These are phyloP conservation scores for Adelognathus sp. DNA, from an alignment of 2,888 invertebrate species.

Conservation along the genomic window DNA sequence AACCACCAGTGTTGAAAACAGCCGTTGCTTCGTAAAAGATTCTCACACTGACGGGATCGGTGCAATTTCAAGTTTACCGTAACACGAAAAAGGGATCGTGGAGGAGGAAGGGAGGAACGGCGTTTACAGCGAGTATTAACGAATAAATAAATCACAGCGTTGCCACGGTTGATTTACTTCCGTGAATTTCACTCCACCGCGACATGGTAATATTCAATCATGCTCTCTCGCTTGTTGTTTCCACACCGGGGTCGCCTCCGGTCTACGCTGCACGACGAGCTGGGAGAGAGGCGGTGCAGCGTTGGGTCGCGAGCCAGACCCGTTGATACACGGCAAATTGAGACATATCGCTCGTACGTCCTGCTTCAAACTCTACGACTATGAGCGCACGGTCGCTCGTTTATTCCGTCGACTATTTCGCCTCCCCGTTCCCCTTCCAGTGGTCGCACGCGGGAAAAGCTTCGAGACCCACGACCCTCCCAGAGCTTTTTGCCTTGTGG, in stretches of 20 bases:
- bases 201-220: conserved; percentile 54
- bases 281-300: neutral
- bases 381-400: conserved; percentile 30
- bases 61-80: conserved; percentile 64
- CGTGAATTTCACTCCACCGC: conserved; percentile 45
- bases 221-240: conserved; percentile 38
- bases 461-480: neutral
- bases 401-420: conserved; percentile 24
- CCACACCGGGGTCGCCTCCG: neutral
- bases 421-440: neutral
- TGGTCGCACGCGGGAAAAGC: neutral
- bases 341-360: conserved; percentile 54
- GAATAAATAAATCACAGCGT: conserved; percentile 67
- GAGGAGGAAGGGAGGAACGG: no score
- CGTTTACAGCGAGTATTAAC: conserved; percentile 57
- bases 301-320: conserved; percentile 18
- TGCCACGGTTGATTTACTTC: conserved; percentile 58
- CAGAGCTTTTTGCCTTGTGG: neutral
- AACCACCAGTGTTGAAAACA: neutral
- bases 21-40: conserved; percentile 18
- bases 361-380: conserved; percentile 28
- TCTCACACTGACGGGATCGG: conserved; percentile 13
- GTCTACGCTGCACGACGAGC: neutral
- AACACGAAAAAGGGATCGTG: no score
- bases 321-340: conserved; percentile 58